Percentiles rank a stretch among this genome's conserved stretches.
phyloP scores from a whole-genome alignment of 2,888 invertebrate genomes.

The Acheta domesticus region DNA sequence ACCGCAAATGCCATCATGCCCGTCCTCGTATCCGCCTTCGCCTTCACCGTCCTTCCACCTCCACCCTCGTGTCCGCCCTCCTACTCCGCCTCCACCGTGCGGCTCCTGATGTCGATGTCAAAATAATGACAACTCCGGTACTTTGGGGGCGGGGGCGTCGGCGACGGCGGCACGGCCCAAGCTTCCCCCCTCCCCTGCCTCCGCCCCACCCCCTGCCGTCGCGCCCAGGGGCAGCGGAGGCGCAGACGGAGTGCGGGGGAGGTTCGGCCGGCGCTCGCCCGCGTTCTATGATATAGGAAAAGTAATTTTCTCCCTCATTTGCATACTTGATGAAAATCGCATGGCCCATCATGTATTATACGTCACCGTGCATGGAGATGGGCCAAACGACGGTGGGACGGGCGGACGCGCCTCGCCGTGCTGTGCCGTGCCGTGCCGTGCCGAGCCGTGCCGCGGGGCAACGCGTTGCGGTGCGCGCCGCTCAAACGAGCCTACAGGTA shows the following conservation, averaged over 20 bases:
- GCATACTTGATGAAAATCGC: constrained; percentile 52
- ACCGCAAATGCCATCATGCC: too few species aligned
- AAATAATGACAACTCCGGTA: constrained; percentile 50
- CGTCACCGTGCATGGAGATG: constrained; percentile 22
- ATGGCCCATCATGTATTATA: constrained; percentile 42
- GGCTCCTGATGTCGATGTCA: constrained; percentile 49
- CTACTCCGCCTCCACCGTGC: neutral
- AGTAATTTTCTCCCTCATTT: constrained; percentile 37
- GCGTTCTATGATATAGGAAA: constrained; percentile 34
- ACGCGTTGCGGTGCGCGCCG: neutral
- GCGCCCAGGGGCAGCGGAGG: neutral
- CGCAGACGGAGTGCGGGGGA: constrained; percentile 23
- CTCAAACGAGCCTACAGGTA: neutral
- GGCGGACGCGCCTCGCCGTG: neutral
- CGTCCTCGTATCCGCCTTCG: too few species aligned
- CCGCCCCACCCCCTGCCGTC: neutral
- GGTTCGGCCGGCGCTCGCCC: neutral
- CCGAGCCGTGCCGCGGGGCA: neutral
- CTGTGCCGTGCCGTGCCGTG: too few species aligned
- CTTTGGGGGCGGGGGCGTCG: too few species aligned
- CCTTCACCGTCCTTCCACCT: too few species aligned
- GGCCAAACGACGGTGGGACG: constrained; percentile 6
- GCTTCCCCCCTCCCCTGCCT: neutral
- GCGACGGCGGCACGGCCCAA: neutral
- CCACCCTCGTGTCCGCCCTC: neutral